Evolutionary conservation across 2,888 invertebrate species (phyloP), one percentile per base, ranked within the genome.

Genomic region (Lobophora halterata): DNA sequence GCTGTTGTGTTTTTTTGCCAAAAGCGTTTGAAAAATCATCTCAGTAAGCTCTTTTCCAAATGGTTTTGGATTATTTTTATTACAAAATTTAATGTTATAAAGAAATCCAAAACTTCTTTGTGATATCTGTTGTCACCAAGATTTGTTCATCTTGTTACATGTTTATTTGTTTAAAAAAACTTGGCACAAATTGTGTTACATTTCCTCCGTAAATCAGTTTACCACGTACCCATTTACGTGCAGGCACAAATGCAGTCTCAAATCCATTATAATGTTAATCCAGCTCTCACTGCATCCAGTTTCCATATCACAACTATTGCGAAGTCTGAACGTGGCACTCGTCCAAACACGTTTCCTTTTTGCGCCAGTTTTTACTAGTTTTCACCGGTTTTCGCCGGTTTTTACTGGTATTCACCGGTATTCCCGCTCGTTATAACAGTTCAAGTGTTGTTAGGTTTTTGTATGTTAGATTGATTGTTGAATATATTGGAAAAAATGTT

Each of bases 361-460:
- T 43, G 20, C 10, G 27, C 42, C 20, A 12, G 39, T 35, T 39
- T 39, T 39, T 39, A 39, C 39, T 18, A 7, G 33, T 43, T 43
- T 37, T 33, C 26, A 37, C 31, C 19, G 38, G 45, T 39, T 49
- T 39, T 38, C 10, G 27, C 42, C 20, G 12, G 39, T 35, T 39
- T 39, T 39, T 39, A 39, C 39, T 18, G n/a, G 33, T 43, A 37
- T 37, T 33, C 26, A 17, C 33, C 18, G 14, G 24, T 37, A 33
- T 38, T 40, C 13, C 37, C 34, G 40, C 37, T 46, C 43, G 38
- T 46, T 41, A 49, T 42, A 43, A 26, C 30, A 30, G 32, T 29
- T 48, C 34, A 37, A 49, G 43, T 49, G 46, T 37, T 40, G 48
- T 41, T 51, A 40, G 41, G 38, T 49, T 49, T 50, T 47, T 36